Evolutionary conservation across 2,113 vertebrate species (phyloP), one percentile per base, ranked within the genome.

Genomic region (Agapornis roseicollis): DNA sequence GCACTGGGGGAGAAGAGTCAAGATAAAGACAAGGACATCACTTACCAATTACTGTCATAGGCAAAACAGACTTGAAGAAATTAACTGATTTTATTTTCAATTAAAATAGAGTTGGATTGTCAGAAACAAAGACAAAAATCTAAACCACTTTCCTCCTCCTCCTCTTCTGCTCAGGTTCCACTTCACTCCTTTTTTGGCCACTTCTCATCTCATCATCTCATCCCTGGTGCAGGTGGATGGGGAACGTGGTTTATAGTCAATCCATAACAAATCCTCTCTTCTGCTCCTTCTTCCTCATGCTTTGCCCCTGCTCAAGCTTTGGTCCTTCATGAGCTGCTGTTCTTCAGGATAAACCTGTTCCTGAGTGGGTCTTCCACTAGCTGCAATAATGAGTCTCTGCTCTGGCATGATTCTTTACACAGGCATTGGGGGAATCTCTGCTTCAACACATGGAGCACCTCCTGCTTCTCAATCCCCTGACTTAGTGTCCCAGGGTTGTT

Each of bases 211-310:
- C 56, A 58, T n/a, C 11, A 27, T n/a, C 27, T 80, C 19, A 47
- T 35, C 15, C 7, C 10, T 33, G 17, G 2, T 35, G 20, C 31
- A 39, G 5, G 10, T 3, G 3, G 1, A 35, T 25, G 5, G 2
- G 18, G 9, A 44, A 35, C 17, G 2, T 6, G 1, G 3, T 27
- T 84, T 65, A 28, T 4, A 8, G 5, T 41, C 23, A 46, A 7
- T 35, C 17, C 19, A 14, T 18, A 81, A 28, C 11, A 79, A 7
- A 5, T 61, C 9, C 14, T 69, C 11, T 63, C n/a, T 78, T 4
- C 13, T 42, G 33, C 60, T 78, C 13, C 9, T 42, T 94, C 14
- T 9, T 74, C 11, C 11, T 74, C 27, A 16, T 60, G 35, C 33
- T 88, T 80, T 70, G 4, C 11, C 8, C 6, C 4, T 39, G 17